A percentile compares a stretch with the other conserved stretches of the same genome.
Conservation (phyloP, 2,797 vertebrate species). For the Anomalospiza imberbis region DNA sequence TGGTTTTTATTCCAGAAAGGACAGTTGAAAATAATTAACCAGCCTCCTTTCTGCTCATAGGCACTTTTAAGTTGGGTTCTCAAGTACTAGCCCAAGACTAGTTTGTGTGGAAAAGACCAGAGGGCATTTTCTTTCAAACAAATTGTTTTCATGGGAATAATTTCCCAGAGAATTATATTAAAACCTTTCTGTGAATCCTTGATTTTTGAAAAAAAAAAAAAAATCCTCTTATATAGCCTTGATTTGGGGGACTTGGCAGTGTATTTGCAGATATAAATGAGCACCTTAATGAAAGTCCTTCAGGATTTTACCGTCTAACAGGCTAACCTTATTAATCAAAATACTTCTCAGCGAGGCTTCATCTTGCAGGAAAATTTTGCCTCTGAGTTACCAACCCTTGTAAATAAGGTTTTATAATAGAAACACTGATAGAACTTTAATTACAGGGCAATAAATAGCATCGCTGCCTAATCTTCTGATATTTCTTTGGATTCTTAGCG, state of each 20-base stretch:
- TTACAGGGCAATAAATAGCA: conserved; percentile 79
- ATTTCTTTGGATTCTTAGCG: conserved; percentile 64
- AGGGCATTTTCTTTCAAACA: conserved; percentile 55
- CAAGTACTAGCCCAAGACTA: conserved; percentile 40
- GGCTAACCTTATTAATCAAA: conserved; percentile 23
- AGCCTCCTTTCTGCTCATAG: not conserved
- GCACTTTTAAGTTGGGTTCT: conserved; percentile 55
- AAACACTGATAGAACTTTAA: conserved; percentile 75
- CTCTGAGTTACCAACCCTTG: conserved; percentile 73
- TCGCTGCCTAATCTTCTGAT: conserved; percentile 71
- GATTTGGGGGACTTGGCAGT: not conserved
- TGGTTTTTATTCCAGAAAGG: conserved; percentile 25
- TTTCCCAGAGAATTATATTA: conserved; percentile 49
- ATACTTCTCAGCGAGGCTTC: conserved; percentile 44
- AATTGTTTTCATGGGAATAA: conserved; percentile 64
- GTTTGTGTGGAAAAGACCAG: conserved; percentile 38
- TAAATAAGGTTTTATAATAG: conserved; percentile 72
- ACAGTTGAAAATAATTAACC: conserved; percentile 58
- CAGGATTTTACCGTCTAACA: conserved; percentile 1
- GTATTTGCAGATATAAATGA: conserved; percentile 18
- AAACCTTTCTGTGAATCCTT: conserved; percentile 14
- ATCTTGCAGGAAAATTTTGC: conserved; percentile 66
- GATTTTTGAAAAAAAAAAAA: not conserved
- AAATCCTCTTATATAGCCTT: not conserved
- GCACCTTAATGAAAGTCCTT: conserved; percentile 14